A percentile compares a stretch with the other conserved stretches of the same genome.
Conservation (phyloP, 2,888 invertebrate genomes). For the Apodemia zela region DNA sequence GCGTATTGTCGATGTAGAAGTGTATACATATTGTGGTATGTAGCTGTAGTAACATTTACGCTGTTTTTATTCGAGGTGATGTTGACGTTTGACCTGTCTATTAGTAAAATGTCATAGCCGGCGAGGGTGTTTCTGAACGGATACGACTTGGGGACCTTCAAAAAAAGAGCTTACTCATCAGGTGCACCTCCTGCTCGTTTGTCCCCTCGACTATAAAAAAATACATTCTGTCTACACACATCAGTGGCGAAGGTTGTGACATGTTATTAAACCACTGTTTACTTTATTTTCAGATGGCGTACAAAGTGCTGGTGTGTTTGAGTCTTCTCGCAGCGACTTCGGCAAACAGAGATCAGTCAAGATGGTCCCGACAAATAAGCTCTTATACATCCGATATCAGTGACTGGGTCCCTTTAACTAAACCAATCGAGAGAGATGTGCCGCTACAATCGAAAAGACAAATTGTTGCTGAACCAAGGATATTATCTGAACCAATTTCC, state of each 20-base stretch:
- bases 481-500: slow-evolving; percentile 64
- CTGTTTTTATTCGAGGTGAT: no score
- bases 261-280: not conserved
- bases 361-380: slow-evolving; percentile 75
- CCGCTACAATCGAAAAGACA: slow-evolving; percentile 59
- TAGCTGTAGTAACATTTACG: no score
- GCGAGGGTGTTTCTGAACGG: no score
- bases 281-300: slow-evolving; percentile 61
- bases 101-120: no score
- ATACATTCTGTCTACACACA: not conserved
- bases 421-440: slow-evolving; percentile 51
- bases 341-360: slow-evolving; percentile 51
- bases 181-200: no score
- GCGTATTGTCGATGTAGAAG: no score
- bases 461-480: slow-evolving; percentile 69
- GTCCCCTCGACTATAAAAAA: no score
- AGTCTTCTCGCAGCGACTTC: slow-evolving; percentile 46
- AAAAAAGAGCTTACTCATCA: no score
- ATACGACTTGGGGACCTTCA: no score
- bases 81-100: no score
- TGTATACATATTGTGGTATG: no score
- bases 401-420: slow-evolving; percentile 68
- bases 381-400: slow-evolving; percentile 68
- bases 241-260: no score
- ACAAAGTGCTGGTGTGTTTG: slow-evolving; percentile 51